phyloP scores from a whole-genome alignment of 2,113 vertebrate species.

The Cryptotis parvus region DNA sequence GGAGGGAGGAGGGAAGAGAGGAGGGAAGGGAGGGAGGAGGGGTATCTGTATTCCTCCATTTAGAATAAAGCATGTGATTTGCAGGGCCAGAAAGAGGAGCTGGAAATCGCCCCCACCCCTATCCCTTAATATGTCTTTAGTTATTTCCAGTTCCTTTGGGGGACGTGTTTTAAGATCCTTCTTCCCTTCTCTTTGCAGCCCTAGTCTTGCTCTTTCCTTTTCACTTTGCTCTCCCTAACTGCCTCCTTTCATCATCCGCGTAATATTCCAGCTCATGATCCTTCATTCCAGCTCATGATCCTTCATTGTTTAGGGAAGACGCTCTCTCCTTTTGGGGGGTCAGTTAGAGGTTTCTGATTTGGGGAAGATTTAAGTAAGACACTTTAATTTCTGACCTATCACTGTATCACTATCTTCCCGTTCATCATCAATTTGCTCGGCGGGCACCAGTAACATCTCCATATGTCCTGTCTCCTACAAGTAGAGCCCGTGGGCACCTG shows the following conservation, averaged over 20 bases:
- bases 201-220: not conserved
- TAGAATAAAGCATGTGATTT: not conserved
- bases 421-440: too few relatives aligned
- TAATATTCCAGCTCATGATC: not conserved
- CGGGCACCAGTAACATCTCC: too few relatives aligned
- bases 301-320: not conserved
- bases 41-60: not conserved
- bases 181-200: not conserved
- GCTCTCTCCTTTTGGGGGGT: not conserved
- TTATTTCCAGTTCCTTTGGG: not conserved
- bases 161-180: not conserved
- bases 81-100: not conserved
- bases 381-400: not conserved
- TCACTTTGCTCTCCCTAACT: not conserved
- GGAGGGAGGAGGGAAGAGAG: too few relatives aligned
- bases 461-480: too few relatives aligned
- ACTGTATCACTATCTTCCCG: too few relatives aligned
- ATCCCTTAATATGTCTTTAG: not conserved
- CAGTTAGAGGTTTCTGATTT: not conserved
- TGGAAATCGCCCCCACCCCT: not conserved
- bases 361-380: conserved; percentile 53
- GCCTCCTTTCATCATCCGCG: not conserved
- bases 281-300: not conserved
- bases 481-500: too few relatives aligned
- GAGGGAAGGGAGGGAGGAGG: too few relatives aligned